Percentiles rank a stretch among this genome's conserved stretches.
phyloP scores from a whole-genome alignment of 1,140 invertebrate genomes.

The Sesamia nonagrioides region DNA sequence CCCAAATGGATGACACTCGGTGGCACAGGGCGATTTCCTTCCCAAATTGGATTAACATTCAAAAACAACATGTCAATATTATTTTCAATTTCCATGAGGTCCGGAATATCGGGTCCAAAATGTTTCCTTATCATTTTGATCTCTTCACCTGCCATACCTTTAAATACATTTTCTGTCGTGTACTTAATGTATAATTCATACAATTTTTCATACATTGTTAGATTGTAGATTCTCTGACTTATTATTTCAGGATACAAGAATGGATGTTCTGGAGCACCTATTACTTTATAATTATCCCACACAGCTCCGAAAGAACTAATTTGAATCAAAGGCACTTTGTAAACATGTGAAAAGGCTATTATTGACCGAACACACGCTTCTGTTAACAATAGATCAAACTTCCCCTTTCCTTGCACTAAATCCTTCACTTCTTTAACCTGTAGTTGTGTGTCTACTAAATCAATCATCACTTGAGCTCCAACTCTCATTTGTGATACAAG shows the following conservation, averaged over 20 bases:
- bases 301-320: conserved; percentile 62
- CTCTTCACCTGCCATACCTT: conserved; percentile 25
- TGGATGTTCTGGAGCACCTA: conserved; percentile 60
- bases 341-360: background rate
- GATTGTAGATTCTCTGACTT: no score
- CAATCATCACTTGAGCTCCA: background rate
- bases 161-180: background rate
- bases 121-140: conserved; percentile 57
- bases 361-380: conserved; percentile 56
- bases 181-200: background rate
- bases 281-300: conserved; percentile 45
- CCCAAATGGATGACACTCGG: conserved; percentile 85
- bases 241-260: no score
- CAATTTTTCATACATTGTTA: conserved; percentile 41
- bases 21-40: conserved; percentile 80
- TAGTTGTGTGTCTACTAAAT: conserved; percentile 56
- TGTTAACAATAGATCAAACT: no score
- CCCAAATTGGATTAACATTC: conserved; percentile 84
- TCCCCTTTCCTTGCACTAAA: conserved; percentile 53
- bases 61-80: conserved; percentile 87
- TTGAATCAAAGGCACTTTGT: no score
- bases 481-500: no score
- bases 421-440: no score
- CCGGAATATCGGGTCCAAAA: conserved; percentile 78
- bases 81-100: conserved; percentile 77